Percentiles rank a stretch among this genome's conserved stretches.
These are phyloP conservation scores for Lophura swinhoii DNA, from an alignment of 2,797 vertebrate genomes.

Conservation along the genomic window DNA sequence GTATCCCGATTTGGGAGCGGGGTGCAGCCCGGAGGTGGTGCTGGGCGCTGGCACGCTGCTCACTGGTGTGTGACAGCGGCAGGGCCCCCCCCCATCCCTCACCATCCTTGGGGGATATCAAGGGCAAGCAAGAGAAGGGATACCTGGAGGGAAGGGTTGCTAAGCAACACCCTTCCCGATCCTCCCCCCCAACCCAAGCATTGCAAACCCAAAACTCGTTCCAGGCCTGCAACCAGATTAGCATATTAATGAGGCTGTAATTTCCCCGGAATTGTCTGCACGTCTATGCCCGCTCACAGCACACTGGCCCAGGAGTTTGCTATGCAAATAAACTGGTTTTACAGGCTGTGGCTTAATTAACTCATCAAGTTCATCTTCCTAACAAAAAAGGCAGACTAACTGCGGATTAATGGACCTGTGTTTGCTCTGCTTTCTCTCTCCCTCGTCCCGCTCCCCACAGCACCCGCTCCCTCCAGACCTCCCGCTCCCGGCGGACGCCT, in stretches of 20 bases:
- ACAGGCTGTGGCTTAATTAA: conserved; percentile 88
- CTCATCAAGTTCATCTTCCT: conserved; percentile 88
- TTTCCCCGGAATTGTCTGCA: conserved; percentile 85
- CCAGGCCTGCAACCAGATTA: conserved; percentile 87
- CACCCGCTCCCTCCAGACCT: conserved; percentile 6
- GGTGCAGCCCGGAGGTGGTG: background rate
- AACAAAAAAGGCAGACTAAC: conserved; percentile 85
- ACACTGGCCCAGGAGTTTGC: conserved; percentile 87
- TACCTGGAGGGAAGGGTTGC: conserved; percentile 87
- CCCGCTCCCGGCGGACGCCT: background rate
- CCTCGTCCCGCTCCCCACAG: background rate
- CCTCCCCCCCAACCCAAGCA: conserved; percentile 63
- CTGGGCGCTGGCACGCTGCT: background rate
- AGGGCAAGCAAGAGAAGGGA: conserved; percentile 84
- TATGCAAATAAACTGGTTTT: conserved; percentile 89
- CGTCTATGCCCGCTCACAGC: conserved; percentile 80
- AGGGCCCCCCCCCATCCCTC: conserved; percentile 36
- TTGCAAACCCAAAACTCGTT: conserved; percentile 85
- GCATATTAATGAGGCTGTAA: conserved; percentile 90
- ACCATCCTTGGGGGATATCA: conserved; percentile 82
- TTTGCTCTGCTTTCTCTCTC: conserved; percentile 77
- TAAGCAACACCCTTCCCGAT: conserved; percentile 77
- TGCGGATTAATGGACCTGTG: conserved; percentile 85
- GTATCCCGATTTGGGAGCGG: background rate
- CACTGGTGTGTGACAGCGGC: conserved; percentile 69